Base-by-base conservation (phyloP, 2,888 invertebrate genomes). In the Beris chalybata region DNA sequence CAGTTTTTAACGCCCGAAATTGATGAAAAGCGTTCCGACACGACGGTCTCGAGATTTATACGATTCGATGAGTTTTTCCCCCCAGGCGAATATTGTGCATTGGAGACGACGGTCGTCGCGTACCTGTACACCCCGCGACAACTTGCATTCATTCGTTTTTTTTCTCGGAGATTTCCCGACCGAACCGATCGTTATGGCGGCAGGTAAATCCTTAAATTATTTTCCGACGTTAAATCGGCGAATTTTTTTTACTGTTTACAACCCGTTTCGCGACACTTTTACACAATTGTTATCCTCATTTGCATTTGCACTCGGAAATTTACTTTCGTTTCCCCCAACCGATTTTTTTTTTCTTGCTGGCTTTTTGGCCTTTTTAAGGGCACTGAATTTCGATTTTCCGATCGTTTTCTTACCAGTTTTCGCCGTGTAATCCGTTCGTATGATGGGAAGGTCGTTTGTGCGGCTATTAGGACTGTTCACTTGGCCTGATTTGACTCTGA, bases 251-350 rank as follows among this genome's bases (percentile, higher is more conserved):
- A 45, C 29, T 58, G 44, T 58, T 58, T 45, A 58, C 58, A 58
- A 29, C 58, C 12, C 50, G 61, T 22, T 29, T 12, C 61, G 59
- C 50, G 61, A 61, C 61, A 61, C 61, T 61, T 61, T 52, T 53
- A 22, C 52, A 50, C 50, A 13, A 31, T 50, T 61, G 58, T 59
- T 61, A 50, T 61, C 38, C 7, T 38, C 61, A 61, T 61, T 61
- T 61, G 61, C 50, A 61, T 38, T 44, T 47, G 30, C 47, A 47
- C 6, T 15, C 43, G 56, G 45, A 47, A 45, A 32, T 61, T 61
- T 61, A 13, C 15, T 59, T n/a, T 55, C 55, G 55, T 48, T 48
- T 47, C 31, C 38, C 38, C 15, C 38, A 13, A 50, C 50, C n/a
- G 61, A 22, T 22, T 61, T 61, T 61, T 61, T 61, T 58, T 59